Percentiles rank a stretch among this genome's conserved stretches.
These are phyloP conservation scores for Paramuricea clavata DNA, from an alignment of 92 coral and sea anemone species.

Conservation along the genomic window DNA sequence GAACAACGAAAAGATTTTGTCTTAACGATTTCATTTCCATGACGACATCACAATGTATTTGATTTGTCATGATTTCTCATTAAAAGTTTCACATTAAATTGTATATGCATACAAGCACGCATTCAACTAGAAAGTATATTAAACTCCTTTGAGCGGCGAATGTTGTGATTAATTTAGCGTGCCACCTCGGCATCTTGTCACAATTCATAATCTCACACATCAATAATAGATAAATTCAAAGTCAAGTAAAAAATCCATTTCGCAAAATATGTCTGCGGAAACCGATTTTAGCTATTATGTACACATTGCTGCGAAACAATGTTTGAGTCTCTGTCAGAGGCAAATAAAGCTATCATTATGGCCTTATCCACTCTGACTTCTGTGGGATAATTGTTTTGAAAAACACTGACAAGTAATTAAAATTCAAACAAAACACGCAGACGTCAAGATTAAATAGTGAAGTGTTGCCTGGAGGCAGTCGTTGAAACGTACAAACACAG, in stretches of 20 bases:
- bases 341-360: slow-evolving; percentile 1
- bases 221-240: slow-evolving; percentile 2
- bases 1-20: too few species aligned
- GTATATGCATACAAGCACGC: not conserved
- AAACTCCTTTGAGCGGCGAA: not conserved
- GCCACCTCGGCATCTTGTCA: not conserved
- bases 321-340: not conserved
- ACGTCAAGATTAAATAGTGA: slow-evolving; percentile 6
- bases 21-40: not conserved
- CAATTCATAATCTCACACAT: not conserved
- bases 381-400: slow-evolving; percentile 10
- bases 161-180: not conserved
- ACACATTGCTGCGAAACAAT: slow-evolving; percentile 7
- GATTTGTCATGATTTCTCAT: not conserved
- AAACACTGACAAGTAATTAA: slow-evolving; percentile 31
- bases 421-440: slow-evolving; percentile 19
- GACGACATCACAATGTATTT: not conserved
- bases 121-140: not conserved
- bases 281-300: not conserved
- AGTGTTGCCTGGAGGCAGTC: slow-evolving; percentile 17
- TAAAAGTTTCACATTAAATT: not conserved
- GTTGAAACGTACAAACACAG: not conserved
- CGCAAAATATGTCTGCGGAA: too few species aligned
- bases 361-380: slow-evolving; percentile 13
- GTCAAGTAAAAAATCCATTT: not conserved